Percentiles rank a stretch among this genome's conserved stretches.
Conservation (phyloP, 2,113 vertebrate genomes). For the Thermophis baileyi region DNA sequence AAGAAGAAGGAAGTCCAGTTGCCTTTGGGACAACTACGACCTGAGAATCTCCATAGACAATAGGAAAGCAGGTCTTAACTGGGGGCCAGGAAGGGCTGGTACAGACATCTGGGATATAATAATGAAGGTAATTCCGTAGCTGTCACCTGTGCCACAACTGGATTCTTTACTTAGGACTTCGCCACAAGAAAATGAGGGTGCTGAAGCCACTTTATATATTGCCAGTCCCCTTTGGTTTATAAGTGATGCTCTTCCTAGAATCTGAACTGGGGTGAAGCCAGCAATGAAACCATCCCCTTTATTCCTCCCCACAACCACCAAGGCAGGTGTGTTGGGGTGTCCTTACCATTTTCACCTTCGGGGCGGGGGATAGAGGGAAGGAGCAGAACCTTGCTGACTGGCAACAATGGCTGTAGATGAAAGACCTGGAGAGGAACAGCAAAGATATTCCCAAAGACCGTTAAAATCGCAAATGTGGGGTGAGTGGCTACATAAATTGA, state of each 20-base stretch:
- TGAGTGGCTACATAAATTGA: background rate
- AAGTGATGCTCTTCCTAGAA: background rate
- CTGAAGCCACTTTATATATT: background rate
- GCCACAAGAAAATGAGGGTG: background rate
- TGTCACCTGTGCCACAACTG: background rate
- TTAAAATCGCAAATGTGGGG: background rate
- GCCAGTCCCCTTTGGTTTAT: background rate
- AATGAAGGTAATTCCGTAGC: background rate
- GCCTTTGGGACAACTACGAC: too few species aligned
- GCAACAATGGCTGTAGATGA: conserved; percentile 95
- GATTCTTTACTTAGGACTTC: background rate
- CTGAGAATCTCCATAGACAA: background rate
- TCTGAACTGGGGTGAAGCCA: background rate
- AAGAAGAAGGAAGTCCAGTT: too few species aligned
- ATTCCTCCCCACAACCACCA: background rate
- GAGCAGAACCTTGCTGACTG: conserved; percentile 84
- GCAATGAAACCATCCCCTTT: background rate
- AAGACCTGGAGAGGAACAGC: conserved; percentile 72
- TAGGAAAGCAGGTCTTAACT: background rate
- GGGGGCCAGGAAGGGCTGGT: too few species aligned
- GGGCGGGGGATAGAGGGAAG: conserved; percentile 85
- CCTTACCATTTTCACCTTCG: conserved; percentile 96
- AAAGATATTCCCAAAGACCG: background rate
- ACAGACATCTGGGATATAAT: background rate
- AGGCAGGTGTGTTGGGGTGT: background rate